Evolutionary conservation across 1,140 invertebrate species (phyloP).

Genomic region (Hermetia illucens): DNA sequence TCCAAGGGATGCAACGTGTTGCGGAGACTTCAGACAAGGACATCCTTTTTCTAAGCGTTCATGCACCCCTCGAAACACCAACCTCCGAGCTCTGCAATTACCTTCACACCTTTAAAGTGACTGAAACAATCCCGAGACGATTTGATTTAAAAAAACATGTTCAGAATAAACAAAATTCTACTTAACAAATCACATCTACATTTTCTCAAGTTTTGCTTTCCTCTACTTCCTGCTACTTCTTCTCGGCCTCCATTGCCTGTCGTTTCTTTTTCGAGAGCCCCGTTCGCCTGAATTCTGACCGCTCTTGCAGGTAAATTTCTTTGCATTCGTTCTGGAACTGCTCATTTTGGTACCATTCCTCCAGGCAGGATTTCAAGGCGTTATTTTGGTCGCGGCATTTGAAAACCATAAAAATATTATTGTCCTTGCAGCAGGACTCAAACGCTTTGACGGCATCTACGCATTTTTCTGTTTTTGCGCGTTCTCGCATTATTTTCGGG

Average conservation of each 20-base stretch:
- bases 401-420: constrained; percentile 49
- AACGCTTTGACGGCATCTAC: constrained; percentile 53
- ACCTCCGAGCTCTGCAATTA: not conserved
- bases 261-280: constrained; percentile 49
- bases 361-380: constrained; percentile 51
- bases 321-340: constrained; percentile 57
- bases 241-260: constrained; percentile 10
- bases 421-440: constrained; percentile 57
- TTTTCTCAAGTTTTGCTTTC: constrained; percentile 12
- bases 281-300: constrained; percentile 65
- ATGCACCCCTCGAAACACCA: constrained; percentile 8
- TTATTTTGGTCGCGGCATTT: constrained; percentile 59
- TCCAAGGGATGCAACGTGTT: constrained; percentile 24
- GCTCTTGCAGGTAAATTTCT: constrained; percentile 64
- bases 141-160: constrained; percentile 1
- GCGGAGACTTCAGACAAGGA: constrained; percentile 27
- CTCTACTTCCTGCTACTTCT: no score
- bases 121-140: constrained; percentile 5
- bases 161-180: constrained; percentile 2
- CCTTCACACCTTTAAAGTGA: not conserved
- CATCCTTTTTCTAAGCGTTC: constrained; percentile 20
- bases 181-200: constrained; percentile 11
- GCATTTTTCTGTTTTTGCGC: constrained; percentile 63
- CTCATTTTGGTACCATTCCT: constrained; percentile 60
- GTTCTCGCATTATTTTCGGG: constrained; percentile 70